A percentile compares a stretch with the other conserved stretches of the same genome.
Conservation (phyloP, 1,140 invertebrate species). For the Rhyzopertha dominica region DNA sequence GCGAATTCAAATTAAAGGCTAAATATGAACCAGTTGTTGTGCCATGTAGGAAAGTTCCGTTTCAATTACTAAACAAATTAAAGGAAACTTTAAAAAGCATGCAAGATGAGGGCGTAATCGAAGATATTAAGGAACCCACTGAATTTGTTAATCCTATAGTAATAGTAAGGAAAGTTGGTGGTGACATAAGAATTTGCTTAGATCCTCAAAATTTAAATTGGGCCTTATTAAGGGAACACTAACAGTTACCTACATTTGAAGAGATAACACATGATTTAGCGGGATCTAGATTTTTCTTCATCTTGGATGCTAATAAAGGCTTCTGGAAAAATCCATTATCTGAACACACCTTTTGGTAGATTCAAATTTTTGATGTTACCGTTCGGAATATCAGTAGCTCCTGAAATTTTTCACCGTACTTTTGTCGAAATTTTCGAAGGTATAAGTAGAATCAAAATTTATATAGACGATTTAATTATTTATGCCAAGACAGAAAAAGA, state of each 20-base stretch:
- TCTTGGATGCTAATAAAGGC: conserved; percentile 42
- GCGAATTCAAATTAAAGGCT: conserved; percentile 11
- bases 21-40: conserved; percentile 26
- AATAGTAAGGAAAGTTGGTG: conserved; percentile 41
- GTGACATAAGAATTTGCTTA: conserved; percentile 43
- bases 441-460: conserved; percentile 22
- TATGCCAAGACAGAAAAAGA: conserved; percentile 1
- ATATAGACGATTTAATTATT: conserved; percentile 21
- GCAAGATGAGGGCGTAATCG: conserved; percentile 35
- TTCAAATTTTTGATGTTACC: conserved; percentile 41
- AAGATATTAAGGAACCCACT: conserved; percentile 35
- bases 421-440: conserved; percentile 16
- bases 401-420: conserved; percentile 28
- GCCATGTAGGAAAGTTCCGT: conserved; percentile 39
- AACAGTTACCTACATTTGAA: conserved; percentile 43
- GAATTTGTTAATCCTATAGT: conserved; percentile 46
- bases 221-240: conserved; percentile 41
- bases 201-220: conserved; percentile 48
- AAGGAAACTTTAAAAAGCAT: conserved; percentile 35
- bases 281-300: conserved; percentile 40
- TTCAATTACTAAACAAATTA: conserved; percentile 33
- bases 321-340: conserved; percentile 47
- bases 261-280: conserved; percentile 38
- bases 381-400: conserved; percentile 33
- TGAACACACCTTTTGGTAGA: conserved; percentile 45